Conservation (phyloP, 1,140 invertebrate species). For the Whitmania pigra region DNA sequence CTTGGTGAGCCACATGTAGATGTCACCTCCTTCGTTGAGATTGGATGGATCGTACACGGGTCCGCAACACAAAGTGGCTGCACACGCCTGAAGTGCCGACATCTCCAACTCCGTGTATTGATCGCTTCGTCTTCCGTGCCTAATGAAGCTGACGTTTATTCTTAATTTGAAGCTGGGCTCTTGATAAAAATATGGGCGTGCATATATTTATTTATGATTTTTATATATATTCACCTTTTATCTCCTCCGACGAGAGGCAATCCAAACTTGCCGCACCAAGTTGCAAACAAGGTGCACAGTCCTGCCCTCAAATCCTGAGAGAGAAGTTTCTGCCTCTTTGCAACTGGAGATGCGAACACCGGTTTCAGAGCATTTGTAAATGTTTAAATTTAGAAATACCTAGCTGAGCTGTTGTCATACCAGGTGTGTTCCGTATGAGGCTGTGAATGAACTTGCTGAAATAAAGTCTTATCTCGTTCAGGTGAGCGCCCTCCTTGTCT, state of each 20-base stretch:
- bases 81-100: conserved; percentile 67
- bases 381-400: neutral
- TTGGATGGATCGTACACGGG: conserved; percentile 74
- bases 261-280: conserved; percentile 77
- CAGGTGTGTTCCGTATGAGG: conserved; percentile 53
- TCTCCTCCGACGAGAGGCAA: conserved; percentile 45
- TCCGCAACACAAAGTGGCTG: conserved; percentile 81
- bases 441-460: conserved; percentile 87
- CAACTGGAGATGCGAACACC: conserved; percentile 52
- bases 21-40: conserved; percentile 69
- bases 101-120: conserved; percentile 51
- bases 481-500: conserved; percentile 44
- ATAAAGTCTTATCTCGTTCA: conserved; percentile 71
- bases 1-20: conserved; percentile 84
- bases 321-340: conserved; percentile 67
- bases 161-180: neutral
- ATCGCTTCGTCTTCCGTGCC: conserved; percentile 27
- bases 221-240: conserved; percentile 34
- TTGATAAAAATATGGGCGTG: neutral
- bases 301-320: conserved; percentile 71
- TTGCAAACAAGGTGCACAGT: conserved; percentile 78
- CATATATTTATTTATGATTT: too few species aligned
- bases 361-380: neutral
- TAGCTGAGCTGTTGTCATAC: conserved; percentile 27
- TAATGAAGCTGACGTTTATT: neutral